phyloP scores from a whole-genome alignment of 2,888 invertebrate genomes.

The Brachylomia viminalis region DNA sequence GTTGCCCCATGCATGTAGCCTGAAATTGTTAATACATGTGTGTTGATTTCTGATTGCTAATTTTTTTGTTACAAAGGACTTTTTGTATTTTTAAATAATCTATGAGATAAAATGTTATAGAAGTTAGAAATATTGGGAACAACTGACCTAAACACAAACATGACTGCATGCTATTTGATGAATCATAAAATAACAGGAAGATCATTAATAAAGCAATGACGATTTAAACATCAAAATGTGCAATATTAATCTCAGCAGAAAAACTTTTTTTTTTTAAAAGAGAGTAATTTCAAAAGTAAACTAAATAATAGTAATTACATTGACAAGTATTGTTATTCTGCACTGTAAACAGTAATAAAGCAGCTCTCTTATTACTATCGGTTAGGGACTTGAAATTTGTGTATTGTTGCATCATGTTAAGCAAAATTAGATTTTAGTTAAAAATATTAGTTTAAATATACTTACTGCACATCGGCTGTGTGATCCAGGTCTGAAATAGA shows the following conservation, averaged over 20 bases:
- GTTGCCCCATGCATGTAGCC: conserved; percentile 98
- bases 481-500: conserved; percentile 96
- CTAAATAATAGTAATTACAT: neutral
- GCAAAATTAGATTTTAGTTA: neutral
- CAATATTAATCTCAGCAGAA: conserved; percentile 9
- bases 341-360: neutral
- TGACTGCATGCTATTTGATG: neutral
- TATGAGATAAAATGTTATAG: neutral
- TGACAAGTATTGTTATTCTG: neutral
- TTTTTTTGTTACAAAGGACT: neutral
- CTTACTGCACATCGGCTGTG: conserved; percentile 99
- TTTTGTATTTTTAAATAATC: neutral
- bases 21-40: conserved; percentile 78
- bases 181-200: conserved; percentile 5
- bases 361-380: neutral
- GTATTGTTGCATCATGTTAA: conserved; percentile 36
- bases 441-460: conserved; percentile 69
- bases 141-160: neutral
- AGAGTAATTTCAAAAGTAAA: neutral
- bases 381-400: neutral
- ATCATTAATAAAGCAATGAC: neutral
- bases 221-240: conserved; percentile 1
- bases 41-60: conserved; percentile 1
- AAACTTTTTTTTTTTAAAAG: neutral
- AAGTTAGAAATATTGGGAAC: neutral